Evolutionary conservation across 2,113 vertebrate genomes (phyloP), one percentile per base, ranked within the genome.

Genomic region (Dolichallabes microphthalmus): DNA sequence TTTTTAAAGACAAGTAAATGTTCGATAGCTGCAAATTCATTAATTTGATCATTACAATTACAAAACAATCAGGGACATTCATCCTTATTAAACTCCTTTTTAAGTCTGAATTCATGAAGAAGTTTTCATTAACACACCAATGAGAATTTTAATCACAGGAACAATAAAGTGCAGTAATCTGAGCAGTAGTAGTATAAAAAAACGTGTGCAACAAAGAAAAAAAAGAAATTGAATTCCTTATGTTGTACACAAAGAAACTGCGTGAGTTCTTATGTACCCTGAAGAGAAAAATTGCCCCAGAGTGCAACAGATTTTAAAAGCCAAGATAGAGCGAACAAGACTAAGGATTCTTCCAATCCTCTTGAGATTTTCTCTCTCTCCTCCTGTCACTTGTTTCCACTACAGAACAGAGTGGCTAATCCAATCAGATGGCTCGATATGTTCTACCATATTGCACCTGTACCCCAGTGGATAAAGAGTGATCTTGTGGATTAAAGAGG

Each of bases 401-500:
- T 94, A 89, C 86, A 94, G 80, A 92, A 90, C 80, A 93, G 87
- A 85, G 53, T 91, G 85, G 86, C 91, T 95, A 96, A 95, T 95
- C 93, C 93, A 92, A 77, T 57, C 91, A 94, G 94, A 95, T 92
- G 81, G 80, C 90, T 83, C 86, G 90, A 95, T 95, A 93, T 91
- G 92, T 94, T 89, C 87, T 90, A 89, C 90, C 90, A 87, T 85
- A 88, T 94, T 92, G 92, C 90, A 90, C 89, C 88, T 88, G 88
- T 92, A 92, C 88, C 88, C 76, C 88, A 88, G 92, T 92, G 92
- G 92, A 95, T 94, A 95, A 93, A 90, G 93, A 95, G 93, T 92
- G 94, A 94, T 96, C 94, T 94, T 92, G 95, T 93, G 96, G 95
- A 94, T 96, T 95, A 94, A 91, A 94, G 92, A 90, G 91, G 89